phyloP scores from a whole-genome alignment of 2,888 invertebrate genomes.

The Thecophora atra region DNA sequence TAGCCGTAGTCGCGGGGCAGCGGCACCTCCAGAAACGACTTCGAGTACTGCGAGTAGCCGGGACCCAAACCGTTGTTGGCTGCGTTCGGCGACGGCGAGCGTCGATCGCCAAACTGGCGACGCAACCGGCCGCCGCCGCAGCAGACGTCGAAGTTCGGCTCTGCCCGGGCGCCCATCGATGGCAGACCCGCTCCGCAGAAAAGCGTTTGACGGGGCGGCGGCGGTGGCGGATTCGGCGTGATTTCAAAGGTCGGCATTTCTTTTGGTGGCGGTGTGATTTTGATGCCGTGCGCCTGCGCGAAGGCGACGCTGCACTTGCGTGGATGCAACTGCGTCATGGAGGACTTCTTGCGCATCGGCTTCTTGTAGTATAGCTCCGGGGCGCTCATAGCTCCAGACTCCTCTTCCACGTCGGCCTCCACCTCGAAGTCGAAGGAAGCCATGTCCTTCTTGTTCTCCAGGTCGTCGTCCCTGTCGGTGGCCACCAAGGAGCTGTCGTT shows the following conservation, averaged over 20 bases:
- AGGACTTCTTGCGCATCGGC: conserved; percentile 60
- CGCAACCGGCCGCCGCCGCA: conserved; percentile 42
- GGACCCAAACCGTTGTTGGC: conserved; percentile 66
- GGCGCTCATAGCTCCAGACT: conserved; percentile 18
- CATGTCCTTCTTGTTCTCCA: conserved; percentile 44
- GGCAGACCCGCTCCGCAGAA: no score
- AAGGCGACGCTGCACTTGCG: conserved; percentile 64
- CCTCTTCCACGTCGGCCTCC: conserved; percentile 41
- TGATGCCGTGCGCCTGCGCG: conserved; percentile 64
- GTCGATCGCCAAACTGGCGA: conserved; percentile 55
- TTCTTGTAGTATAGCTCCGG: conserved; percentile 50
- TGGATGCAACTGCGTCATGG: conserved; percentile 56
- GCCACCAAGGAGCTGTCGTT: conserved; percentile 34
- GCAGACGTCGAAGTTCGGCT: not conserved
- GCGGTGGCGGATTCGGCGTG: conserved; percentile 37
- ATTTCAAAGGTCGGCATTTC: conserved; percentile 44
- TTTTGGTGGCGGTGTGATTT: conserved; percentile 35
- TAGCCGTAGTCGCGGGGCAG: conserved; percentile 83
- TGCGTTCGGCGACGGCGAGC: conserved; percentile 67
- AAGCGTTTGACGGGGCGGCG: not conserved
- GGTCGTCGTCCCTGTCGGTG: conserved; percentile 37
- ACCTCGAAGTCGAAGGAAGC: conserved; percentile 17
- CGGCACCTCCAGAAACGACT: conserved; percentile 79
- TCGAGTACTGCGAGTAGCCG: conserved; percentile 84
- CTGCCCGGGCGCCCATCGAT: conserved; percentile 1